Percentiles rank a stretch among this genome's conserved stretches.
Evolutionary conservation across 2,113 vertebrate species (phyloP).

Genomic region (Sardina pilchardus): DNA sequence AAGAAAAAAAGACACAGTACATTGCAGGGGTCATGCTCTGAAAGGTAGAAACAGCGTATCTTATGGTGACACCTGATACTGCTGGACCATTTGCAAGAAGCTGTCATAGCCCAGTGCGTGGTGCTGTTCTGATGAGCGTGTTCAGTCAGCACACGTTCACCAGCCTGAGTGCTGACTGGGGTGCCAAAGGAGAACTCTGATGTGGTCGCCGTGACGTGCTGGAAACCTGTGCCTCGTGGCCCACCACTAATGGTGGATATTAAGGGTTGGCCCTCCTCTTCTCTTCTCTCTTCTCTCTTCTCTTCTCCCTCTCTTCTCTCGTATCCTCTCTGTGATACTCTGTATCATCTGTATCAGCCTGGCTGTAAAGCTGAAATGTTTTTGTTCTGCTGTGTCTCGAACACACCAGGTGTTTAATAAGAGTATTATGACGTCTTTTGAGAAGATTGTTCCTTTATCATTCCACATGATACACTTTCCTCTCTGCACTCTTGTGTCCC

Average conservation of each 20-base stretch:
- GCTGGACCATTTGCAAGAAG: not conserved
- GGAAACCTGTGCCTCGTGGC: not conserved
- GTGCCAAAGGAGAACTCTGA: not conserved
- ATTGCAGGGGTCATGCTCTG: not conserved
- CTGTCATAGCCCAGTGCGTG: not conserved
- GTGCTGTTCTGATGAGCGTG: not conserved
- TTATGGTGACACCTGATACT: not conserved
- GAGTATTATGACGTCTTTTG: not conserved
- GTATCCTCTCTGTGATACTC: not conserved
- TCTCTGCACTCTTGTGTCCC: not conserved
- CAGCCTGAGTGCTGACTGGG: not conserved
- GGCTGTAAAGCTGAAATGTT: not conserved
- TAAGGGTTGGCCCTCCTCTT: slow-evolving; percentile 8
- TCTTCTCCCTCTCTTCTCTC: not conserved
- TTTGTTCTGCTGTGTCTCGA: not conserved
- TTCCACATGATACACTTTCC: not conserved
- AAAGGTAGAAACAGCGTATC: not conserved
- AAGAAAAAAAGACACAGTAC: no score
- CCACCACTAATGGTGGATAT: not conserved
- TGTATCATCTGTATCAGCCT: not conserved
- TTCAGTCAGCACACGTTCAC: not conserved
- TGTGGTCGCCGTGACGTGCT: not conserved
- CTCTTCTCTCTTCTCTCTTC: not conserved
- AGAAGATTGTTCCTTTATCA: not conserved
- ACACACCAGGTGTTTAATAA: not conserved